A percentile compares a stretch with the other conserved stretches of the same genome.
Evolutionary conservation across 2,888 invertebrate genomes (phyloP).

Genomic region (Prenolepis imparis): DNA sequence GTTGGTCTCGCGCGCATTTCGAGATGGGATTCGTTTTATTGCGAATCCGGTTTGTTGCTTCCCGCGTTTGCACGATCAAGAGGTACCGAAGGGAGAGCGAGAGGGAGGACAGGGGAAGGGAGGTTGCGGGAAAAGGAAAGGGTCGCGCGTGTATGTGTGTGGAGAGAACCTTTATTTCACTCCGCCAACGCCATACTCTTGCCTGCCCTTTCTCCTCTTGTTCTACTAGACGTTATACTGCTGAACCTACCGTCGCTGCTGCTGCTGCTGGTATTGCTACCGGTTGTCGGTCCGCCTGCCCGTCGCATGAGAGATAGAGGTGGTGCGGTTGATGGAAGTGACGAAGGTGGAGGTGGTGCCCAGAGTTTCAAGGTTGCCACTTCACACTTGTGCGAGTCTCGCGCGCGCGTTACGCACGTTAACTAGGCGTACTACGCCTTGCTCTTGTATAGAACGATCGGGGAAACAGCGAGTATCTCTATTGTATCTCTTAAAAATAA

Average conservation of each 20-base stretch:
- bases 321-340: constrained; percentile 71
- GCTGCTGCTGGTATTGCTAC: constrained; percentile 46
- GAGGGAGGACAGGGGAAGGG: constrained; percentile 62
- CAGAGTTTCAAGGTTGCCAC: constrained; percentile 81
- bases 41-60: constrained; percentile 84
- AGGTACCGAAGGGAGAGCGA: constrained; percentile 29
- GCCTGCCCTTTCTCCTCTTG: constrained; percentile 63
- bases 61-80: constrained; percentile 61
- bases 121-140: constrained; percentile 75
- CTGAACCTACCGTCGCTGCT: constrained; percentile 36
- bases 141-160: constrained; percentile 45
- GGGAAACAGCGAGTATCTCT: not conserved
- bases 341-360: constrained; percentile 75
- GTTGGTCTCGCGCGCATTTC: constrained; percentile 77
- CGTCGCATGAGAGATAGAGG: constrained; percentile 18
- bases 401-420: constrained; percentile 55
- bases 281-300: constrained; percentile 33
- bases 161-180: constrained; percentile 71
- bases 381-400: constrained; percentile 70
- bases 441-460: constrained; percentile 19
- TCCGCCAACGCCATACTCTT: constrained; percentile 56
- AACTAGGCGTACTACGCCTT: constrained; percentile 47
- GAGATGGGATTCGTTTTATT: constrained; percentile 81
- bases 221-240: constrained; percentile 59
- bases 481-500: not conserved